Percentiles rank a stretch among this genome's conserved stretches.
Evolutionary conservation across 1,140 invertebrate species (phyloP).

Genomic region (Penaeus vannamei): DNA sequence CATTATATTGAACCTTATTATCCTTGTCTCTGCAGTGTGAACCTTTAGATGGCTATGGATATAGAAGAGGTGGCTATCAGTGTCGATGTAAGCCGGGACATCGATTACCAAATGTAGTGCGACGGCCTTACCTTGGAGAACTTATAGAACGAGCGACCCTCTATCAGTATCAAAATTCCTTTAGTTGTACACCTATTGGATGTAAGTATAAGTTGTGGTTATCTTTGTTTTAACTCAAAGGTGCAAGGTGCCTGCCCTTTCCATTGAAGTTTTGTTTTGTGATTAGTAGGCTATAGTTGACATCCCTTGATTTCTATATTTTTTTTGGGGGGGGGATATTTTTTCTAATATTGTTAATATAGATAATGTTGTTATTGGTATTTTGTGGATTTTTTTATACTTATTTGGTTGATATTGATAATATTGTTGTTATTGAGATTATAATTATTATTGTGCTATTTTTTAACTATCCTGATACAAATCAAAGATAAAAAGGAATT

Average conservation of each 20-base stretch:
- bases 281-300: no score
- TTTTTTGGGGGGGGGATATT: no score
- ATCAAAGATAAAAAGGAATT: no score
- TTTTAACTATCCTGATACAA: no score
- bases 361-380: no score
- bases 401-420: no score
- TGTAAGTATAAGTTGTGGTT: constrained; percentile 79
- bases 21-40: constrained; percentile 82
- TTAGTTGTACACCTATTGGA: constrained; percentile 92
- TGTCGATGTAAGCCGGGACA: constrained; percentile 93
- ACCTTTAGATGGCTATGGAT: constrained; percentile 95
- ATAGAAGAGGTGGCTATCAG: constrained; percentile 94
- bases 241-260: not conserved
- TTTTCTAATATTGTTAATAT: no score
- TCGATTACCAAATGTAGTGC: constrained; percentile 87
- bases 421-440: no score
- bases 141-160: constrained; percentile 92
- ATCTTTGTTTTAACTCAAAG: constrained; percentile 37
- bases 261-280: not conserved
- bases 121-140: constrained; percentile 92
- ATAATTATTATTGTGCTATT: no score
- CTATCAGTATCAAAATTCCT: constrained; percentile 93
- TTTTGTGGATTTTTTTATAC: no score
- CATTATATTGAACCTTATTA: not conserved
- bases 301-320: no score